Evolutionary conservation across 2,888 invertebrate genomes (phyloP), one percentile per base, ranked within the genome.

Genomic region (Xestobium rufovillosum): DNA sequence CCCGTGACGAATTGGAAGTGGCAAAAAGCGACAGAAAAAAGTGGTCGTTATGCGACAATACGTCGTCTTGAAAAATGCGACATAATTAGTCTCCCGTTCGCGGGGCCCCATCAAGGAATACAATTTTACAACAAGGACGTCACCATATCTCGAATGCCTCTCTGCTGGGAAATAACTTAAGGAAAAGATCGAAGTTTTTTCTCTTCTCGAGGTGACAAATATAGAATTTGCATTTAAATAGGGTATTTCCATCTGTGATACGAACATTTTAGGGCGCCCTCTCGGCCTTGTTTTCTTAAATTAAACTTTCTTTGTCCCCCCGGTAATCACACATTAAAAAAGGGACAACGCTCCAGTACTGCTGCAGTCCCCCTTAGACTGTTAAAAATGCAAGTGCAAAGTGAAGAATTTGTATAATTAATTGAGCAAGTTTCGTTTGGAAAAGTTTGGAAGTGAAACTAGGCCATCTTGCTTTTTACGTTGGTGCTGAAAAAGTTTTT

Each of bases 141-240:
- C 43, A 39, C 38, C 42, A 46, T 46, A 44, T 46, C 42, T 39
- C 34, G 42, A 44, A 46, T 40, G 43, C 45, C 36, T 42, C 41
- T 58, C 60, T 61, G 51, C 51, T 51, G 62, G 62, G 62, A 62
- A 63, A 63, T 61, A 59, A 56, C 57, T 56, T 57, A 59, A 59
- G 56, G 56, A 59, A 53, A 59, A 61, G 60, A 64, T 64, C 63
- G 63, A 65, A 66, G 56, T 65, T 66, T 66, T 63, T 65, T 60
- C n/a, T n/a, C 55, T 57, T 57, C 56, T 57, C 56, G 61, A 67
- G 67, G 72, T 72, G 73, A 73, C 73, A 73, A 74, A 74, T 73
- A 73, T 70, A 69, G 69, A 73, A 74, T 75, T 75, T 74, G 72
- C 75, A 75, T 75, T 73, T 75, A 74, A 74, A 75, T 75, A 70